Percentiles rank a stretch among this genome's conserved stretches.
These are phyloP conservation scores for Onychorhynchus coronatus DNA, from an alignment of 2,113 vertebrate species.

Conservation along the genomic window DNA sequence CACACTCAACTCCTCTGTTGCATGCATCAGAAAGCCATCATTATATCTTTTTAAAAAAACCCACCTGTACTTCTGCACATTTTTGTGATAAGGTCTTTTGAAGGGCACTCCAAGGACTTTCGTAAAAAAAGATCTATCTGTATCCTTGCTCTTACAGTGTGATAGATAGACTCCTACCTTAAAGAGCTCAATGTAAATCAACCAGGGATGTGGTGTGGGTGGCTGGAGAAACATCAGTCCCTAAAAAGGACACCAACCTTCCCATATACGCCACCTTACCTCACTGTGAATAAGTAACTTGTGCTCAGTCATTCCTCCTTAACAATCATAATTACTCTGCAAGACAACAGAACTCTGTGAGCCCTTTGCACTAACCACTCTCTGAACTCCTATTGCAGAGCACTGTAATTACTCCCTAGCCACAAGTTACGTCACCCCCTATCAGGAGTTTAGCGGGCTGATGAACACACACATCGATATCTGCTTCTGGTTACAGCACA, in stretches of 20 bases:
- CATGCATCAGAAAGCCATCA: fast-evolving
- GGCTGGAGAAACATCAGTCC: neutral
- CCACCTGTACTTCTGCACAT: neutral
- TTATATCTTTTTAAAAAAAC: neutral
- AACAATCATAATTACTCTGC: neutral
- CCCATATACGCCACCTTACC: neutral
- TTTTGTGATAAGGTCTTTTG: neutral
- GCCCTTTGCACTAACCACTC: conserved; percentile 34
- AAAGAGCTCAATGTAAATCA: neutral
- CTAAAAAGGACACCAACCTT: neutral
- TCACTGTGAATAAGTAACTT: conserved; percentile 1
- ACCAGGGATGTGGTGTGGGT: neutral
- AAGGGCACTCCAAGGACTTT: neutral
- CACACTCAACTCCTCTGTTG: neutral
- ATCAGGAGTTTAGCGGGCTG: neutral
- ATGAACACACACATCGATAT: neutral
- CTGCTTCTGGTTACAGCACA: conserved; percentile 18
- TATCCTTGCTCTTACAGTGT: neutral
- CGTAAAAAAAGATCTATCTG: neutral
- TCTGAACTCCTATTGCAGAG: conserved; percentile 16
- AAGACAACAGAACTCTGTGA: neutral
- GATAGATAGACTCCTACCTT: neutral
- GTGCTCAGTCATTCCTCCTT: neutral
- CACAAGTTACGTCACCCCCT: conserved; percentile 29
- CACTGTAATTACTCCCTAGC: conserved; percentile 23